Conservation (phyloP, 2,113 vertebrate genomes). For the Uria lomvia region DNA sequence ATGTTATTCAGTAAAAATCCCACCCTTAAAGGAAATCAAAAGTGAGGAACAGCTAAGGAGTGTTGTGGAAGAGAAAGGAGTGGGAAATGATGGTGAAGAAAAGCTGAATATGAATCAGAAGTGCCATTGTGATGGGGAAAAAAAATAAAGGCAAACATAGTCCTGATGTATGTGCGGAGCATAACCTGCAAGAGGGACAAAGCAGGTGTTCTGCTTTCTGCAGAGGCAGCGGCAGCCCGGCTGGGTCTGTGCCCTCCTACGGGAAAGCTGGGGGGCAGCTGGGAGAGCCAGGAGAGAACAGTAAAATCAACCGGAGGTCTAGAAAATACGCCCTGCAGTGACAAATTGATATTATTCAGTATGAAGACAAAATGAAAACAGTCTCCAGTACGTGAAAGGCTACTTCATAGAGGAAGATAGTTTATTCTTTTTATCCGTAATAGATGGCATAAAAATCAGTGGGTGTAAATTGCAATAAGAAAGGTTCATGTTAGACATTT, state of each 20-base stretch:
- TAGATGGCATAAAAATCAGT: not conserved
- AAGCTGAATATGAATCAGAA: not conserved
- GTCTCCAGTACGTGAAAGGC: not conserved
- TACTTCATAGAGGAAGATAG: not conserved
- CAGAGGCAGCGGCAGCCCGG: not conserved
- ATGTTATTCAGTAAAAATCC: not conserved
- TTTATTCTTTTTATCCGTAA: not conserved
- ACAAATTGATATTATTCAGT: not conserved
- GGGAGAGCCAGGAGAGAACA: not conserved
- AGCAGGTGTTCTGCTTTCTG: not conserved
- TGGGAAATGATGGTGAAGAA: not conserved
- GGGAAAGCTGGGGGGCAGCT: not conserved
- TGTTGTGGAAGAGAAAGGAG: not conserved
- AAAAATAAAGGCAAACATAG: not conserved
- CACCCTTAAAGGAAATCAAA: not conserved
- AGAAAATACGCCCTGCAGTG: not conserved
- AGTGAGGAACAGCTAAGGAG: not conserved
- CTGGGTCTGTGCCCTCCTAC: not conserved
- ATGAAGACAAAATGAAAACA: not conserved
- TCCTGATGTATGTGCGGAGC: too few relatives aligned
- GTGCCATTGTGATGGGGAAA: not conserved
- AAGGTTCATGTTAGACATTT: fast-evolving
- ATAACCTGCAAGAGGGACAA: not conserved
- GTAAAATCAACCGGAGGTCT: not conserved
- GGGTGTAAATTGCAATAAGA: not conserved